Percentiles rank a stretch among this genome's conserved stretches.
phyloP scores from a whole-genome alignment of 2,888 invertebrate species.

The Scelioninae gen. 1 region DNA sequence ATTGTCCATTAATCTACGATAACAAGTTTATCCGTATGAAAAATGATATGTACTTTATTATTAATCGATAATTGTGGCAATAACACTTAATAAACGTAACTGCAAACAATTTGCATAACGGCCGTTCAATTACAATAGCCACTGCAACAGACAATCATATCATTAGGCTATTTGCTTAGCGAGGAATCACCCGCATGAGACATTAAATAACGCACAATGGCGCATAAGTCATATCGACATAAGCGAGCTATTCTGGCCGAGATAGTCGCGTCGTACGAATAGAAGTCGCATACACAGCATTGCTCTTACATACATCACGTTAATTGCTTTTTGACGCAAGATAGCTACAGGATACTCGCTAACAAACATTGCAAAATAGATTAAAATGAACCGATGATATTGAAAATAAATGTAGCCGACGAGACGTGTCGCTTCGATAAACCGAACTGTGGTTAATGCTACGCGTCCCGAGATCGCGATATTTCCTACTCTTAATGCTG shows the following conservation, averaged over 20 bases:
- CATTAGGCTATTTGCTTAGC: constrained; percentile 54
- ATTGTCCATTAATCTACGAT: not conserved
- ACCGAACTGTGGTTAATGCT: constrained; percentile 71
- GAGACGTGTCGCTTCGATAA: constrained; percentile 69
- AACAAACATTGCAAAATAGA: constrained; percentile 71
- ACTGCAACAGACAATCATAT: constrained; percentile 51
- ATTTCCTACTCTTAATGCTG: constrained; percentile 29
- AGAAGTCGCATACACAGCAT: constrained; percentile 54
- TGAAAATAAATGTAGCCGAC: constrained; percentile 74
- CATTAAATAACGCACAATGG: constrained; percentile 66
- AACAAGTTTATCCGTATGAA: not conserved
- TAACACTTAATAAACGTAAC: constrained; percentile 42
- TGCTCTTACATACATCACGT: constrained; percentile 64
- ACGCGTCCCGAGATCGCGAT: constrained; percentile 39
- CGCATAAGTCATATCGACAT: constrained; percentile 64
- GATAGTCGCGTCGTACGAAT: constrained; percentile 47
- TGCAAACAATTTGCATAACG: constrained; percentile 28
- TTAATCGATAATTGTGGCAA: constrained; percentile 31
- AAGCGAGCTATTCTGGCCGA: constrained; percentile 51
- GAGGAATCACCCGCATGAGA: constrained; percentile 60
- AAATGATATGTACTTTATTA: constrained; percentile 1
- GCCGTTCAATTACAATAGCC: constrained; percentile 44
- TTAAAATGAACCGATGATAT: constrained; percentile 73
- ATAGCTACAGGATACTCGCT: constrained; percentile 62
- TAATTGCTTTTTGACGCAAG: constrained; percentile 65